phyloP scores from a whole-genome alignment of 2,888 invertebrate genomes.

The Napeogenes sylphis region DNA sequence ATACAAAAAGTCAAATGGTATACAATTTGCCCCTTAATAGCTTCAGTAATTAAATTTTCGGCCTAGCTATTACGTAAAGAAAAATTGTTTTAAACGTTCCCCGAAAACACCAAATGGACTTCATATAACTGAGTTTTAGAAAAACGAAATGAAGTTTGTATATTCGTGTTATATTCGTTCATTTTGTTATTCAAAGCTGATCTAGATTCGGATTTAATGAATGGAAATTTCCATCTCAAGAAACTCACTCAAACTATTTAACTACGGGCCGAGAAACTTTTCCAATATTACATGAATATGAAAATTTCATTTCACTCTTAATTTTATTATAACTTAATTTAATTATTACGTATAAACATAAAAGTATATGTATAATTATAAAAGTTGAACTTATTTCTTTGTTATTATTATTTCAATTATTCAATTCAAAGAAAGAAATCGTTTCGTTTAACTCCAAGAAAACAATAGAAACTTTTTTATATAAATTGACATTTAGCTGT shows the following conservation, averaged over 20 bases:
- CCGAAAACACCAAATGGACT: too few relatives aligned
- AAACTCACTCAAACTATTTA: slow-evolving; percentile 28
- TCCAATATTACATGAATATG: slow-evolving; percentile 31
- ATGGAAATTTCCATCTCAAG: slow-evolving; percentile 29
- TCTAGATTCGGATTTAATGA: slow-evolving; percentile 30
- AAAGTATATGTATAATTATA: too few relatives aligned
- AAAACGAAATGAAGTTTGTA: slow-evolving; percentile 9
- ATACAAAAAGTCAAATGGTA: neutral
- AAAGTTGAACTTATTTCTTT: too few relatives aligned
- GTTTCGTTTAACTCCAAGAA: too few relatives aligned
- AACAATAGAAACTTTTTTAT: too few relatives aligned
- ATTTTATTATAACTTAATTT: slow-evolving; percentile 22
- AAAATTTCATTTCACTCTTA: slow-evolving; percentile 25
- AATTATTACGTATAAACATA: neutral
- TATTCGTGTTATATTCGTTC: slow-evolving; percentile 11
- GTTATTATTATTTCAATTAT: too few relatives aligned
- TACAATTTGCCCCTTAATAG: too few relatives aligned
- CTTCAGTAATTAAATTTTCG: neutral
- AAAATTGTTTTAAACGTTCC: neutral
- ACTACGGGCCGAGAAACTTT: slow-evolving; percentile 26
- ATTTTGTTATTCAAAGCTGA: slow-evolving; percentile 26
- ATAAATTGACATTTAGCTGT: too few relatives aligned
- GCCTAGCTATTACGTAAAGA: neutral
- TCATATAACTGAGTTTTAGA: slow-evolving; percentile 1
- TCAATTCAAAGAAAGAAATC: too few relatives aligned